phyloP scores from a whole-genome alignment of 2,113 vertebrate genomes.

The Misgurnus anguillicaudatus region DNA sequence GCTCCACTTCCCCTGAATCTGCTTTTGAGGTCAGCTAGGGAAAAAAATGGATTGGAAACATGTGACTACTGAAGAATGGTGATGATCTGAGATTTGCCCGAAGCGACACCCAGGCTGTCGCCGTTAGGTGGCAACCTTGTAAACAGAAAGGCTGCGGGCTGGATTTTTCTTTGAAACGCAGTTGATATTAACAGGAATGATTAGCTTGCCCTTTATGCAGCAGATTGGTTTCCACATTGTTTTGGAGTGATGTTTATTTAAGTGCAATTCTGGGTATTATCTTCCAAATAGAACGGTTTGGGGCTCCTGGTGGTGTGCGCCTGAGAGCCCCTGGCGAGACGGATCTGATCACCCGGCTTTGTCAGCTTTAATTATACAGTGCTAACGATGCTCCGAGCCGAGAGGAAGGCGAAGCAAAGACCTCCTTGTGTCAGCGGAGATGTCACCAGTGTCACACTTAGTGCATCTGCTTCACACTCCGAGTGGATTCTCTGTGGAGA shows the following conservation, averaged over 20 bases:
- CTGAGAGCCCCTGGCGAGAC: slow-evolving; percentile 30
- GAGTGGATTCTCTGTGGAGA: slow-evolving; percentile 1
- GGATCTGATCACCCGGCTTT: slow-evolving; percentile 43
- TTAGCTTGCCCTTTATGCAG: slow-evolving; percentile 8
- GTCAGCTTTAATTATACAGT: slow-evolving; percentile 55
- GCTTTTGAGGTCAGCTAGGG: slow-evolving; percentile 44
- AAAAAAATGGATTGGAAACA: slow-evolving; percentile 37
- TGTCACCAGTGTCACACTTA: slow-evolving; percentile 42
- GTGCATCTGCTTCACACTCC: slow-evolving; percentile 33
- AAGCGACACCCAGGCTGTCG: background rate
- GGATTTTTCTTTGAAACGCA: background rate
- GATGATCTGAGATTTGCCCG: background rate
- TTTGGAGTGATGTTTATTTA: slow-evolving; percentile 22
- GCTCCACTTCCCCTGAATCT: slow-evolving; percentile 47
- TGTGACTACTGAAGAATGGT: slow-evolving; percentile 32
- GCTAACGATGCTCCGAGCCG: slow-evolving; percentile 48
- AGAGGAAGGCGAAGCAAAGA: slow-evolving; percentile 36
- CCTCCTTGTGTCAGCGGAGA: slow-evolving; percentile 37
- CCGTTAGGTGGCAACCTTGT: slow-evolving; percentile 53
- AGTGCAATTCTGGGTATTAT: background rate
- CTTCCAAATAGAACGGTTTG: slow-evolving; percentile 1
- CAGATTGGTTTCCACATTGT: slow-evolving; percentile 19
- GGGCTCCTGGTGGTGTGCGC: slow-evolving; percentile 19
- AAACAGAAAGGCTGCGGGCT: background rate
- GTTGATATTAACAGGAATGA: slow-evolving; percentile 9